phyloP scores from a whole-genome alignment of 2,888 invertebrate species.

The Thalpophila matura region DNA sequence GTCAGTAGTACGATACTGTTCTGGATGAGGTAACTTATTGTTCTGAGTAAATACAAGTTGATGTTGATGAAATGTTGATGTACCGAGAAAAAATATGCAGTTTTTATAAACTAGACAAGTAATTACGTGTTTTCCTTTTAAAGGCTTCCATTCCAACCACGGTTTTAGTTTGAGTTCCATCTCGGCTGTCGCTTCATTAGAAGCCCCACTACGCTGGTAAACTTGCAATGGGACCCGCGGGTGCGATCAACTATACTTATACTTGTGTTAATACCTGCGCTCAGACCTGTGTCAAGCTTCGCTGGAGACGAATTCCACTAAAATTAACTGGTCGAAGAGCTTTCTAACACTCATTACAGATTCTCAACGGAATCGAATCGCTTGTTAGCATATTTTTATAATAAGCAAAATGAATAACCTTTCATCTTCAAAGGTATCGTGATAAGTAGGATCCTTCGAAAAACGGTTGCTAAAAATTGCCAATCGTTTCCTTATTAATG shows the following conservation, averaged over 20 bases:
- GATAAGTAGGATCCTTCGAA: conserved; percentile 47
- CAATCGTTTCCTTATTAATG: conserved; percentile 68
- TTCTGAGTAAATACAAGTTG: background rate
- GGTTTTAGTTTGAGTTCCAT: conserved; percentile 45
- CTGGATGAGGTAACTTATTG: conserved; percentile 9
- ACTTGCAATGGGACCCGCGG: conserved; percentile 79
- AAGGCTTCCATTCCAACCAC: conserved; percentile 31
- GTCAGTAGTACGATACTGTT: conserved; percentile 20
- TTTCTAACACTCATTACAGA: conserved; percentile 65
- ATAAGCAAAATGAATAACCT: conserved; percentile 53
- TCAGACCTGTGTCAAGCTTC: conserved; percentile 77
- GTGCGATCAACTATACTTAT: conserved; percentile 82
- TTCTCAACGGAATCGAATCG: conserved; percentile 39
- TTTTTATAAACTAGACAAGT: conserved; percentile 22
- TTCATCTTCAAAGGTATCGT: conserved; percentile 49
- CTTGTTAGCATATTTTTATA: conserved; percentile 40
- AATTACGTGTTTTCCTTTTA: conserved; percentile 49
- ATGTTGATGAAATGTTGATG: conserved; percentile 7
- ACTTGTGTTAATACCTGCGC: conserved; percentile 77
- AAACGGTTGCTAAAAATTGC: conserved; percentile 50
- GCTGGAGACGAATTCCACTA: conserved; percentile 74
- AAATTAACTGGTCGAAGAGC: conserved; percentile 73
- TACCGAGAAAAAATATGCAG: conserved; percentile 8
- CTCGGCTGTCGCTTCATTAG: conserved; percentile 62
- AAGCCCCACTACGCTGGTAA: conserved; percentile 70